A percentile compares a stretch with the other conserved stretches of the same genome.
These are phyloP conservation scores for Scopus umbretta DNA, from an alignment of 2,113 vertebrate genomes.

Conservation along the genomic window DNA sequence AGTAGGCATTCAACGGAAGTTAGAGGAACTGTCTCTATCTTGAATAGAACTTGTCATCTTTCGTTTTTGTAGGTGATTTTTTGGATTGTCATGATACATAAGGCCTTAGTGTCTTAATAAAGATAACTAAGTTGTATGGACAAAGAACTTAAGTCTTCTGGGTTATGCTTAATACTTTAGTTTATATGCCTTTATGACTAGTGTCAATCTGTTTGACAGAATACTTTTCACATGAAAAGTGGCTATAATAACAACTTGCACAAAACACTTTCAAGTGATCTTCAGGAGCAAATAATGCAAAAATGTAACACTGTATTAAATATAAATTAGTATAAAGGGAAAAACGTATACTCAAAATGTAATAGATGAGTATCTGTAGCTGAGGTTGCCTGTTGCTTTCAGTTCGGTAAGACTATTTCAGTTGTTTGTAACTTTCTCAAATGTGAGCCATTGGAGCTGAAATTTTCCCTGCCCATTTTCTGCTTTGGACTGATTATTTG, in stretches of 20 bases:
- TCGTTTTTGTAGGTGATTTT: background rate
- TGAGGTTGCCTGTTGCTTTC: background rate
- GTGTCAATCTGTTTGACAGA: background rate
- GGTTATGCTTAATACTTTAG: background rate
- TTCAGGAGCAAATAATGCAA: background rate
- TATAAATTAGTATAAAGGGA: background rate
- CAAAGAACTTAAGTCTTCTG: background rate
- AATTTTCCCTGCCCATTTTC: background rate
- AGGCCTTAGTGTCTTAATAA: background rate
- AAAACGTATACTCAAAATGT: background rate
- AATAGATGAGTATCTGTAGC: background rate
- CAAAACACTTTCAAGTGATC: background rate
- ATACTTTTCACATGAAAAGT: background rate
- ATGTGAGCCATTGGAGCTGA: background rate
- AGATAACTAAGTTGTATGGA: background rate
- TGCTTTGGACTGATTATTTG: background rate
- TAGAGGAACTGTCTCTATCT: background rate
- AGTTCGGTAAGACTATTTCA: background rate
- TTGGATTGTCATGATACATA: background rate
- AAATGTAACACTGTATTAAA: background rate
- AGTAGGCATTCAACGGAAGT: background rate
- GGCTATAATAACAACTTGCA: background rate
- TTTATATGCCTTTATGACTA: background rate
- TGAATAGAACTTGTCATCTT: background rate
- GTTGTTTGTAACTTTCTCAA: background rate